Evolutionary conservation across 1,140 invertebrate species (phyloP), one percentile per base, ranked within the genome.

Genomic region (Drosophila aff.): DNA sequence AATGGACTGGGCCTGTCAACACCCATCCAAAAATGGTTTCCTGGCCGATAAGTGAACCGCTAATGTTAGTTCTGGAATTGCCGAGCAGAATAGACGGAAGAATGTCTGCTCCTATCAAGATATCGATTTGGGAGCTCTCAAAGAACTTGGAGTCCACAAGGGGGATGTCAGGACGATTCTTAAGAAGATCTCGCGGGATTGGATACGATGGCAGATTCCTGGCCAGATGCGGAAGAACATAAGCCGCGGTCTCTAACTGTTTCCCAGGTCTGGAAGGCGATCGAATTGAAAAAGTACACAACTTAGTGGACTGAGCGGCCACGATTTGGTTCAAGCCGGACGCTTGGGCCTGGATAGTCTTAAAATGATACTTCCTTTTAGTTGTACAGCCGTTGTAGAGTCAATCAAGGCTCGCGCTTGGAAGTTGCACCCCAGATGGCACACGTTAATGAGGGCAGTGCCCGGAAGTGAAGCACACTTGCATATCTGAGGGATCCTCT

Each of bases 41-140:
- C 7, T 33, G 2, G 31, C 31, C 31, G 31, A 33, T 2, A 33
- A 33, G 31, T 8, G 31, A 10, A 33, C 31, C 9, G 31, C 31
- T 10, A 33, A 33, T 33, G 9, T 33, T 3, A 10, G 31, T 33
- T 33, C 9, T 33, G 8, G 9, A 33, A 7, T 33, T 33, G 8
- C 40, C 40, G 15, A 41, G 7, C 16, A 41, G 16, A 7, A 41
- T 6, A 41, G 16, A 16, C 40, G 6, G 40, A 41, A 41, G 40
- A 41, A 41, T 41, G 15, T n/a, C 16, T 16, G 16, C 40, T 41
- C 16, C 7, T n/a, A n/a, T 41, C 8, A 18, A 18, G 23, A 23
- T 23, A 23, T 23, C 23, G 7, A 82, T 81, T 3, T 60, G 26
- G 10, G 78, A 82, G 13, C 59, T 65, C 18, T 33, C 15, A 2